A percentile compares a stretch with the other conserved stretches of the same genome.
Evolutionary conservation across 2,113 vertebrate genomes (phyloP).

Genomic region (Megaceryle maxima): DNA sequence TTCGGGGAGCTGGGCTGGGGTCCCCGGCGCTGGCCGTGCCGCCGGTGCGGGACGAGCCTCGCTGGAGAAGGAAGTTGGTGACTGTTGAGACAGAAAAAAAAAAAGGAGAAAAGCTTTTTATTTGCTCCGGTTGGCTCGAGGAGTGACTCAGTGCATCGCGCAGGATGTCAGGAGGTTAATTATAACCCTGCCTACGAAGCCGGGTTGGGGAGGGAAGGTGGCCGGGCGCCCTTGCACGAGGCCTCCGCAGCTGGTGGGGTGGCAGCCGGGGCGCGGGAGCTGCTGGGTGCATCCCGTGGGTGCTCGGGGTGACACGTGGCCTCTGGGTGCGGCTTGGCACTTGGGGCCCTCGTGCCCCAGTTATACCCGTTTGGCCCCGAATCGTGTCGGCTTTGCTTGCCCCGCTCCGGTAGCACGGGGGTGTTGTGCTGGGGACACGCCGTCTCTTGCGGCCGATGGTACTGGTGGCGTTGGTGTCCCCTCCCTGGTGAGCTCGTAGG

Average conservation of each 20-base stretch:
- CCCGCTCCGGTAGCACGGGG: fast-evolving
- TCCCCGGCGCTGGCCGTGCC: background rate
- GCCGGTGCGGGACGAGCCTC: fast-evolving
- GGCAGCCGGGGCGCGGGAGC: background rate
- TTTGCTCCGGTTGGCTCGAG: background rate
- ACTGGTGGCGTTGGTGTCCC: background rate
- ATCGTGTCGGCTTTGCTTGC: fast-evolving
- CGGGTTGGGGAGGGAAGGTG: background rate
- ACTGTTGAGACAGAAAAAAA: background rate
- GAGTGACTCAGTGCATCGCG: constrained; percentile 36
- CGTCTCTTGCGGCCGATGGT: fast-evolving
- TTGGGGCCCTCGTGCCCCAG: background rate
- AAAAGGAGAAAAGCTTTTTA: background rate
- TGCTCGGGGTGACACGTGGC: background rate
- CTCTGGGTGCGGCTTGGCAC: background rate
- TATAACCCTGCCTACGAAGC: constrained; percentile 2
- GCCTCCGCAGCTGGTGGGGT: background rate
- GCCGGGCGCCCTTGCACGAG: background rate
- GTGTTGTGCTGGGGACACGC: fast-evolving
- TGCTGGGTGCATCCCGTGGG: background rate
- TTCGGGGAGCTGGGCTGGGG: background rate
- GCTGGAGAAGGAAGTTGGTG: background rate
- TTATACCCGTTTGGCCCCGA: fast-evolving
- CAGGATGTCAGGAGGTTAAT: constrained; percentile 62
- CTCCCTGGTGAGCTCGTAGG: fast-evolving